Percentiles rank a stretch among this genome's conserved stretches.
phyloP scores from a whole-genome alignment of 2,113 vertebrate genomes.

The Hippocampus guttulatus region DNA sequence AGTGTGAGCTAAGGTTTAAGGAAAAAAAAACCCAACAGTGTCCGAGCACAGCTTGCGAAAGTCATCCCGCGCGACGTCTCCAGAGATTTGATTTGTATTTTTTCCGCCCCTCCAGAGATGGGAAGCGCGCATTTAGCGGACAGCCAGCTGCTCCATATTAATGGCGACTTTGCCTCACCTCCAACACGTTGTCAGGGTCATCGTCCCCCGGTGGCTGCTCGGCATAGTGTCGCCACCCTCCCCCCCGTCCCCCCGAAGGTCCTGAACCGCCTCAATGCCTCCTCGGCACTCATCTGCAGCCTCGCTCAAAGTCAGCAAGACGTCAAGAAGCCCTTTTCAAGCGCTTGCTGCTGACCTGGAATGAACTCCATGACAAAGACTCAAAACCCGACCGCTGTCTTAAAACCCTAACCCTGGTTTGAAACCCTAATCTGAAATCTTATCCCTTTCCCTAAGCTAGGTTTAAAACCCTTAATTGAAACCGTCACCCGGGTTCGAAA shows the following conservation, averaged over 20 bases:
- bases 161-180: slow-evolving; percentile 75
- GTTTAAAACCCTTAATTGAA: no score
- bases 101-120: slow-evolving; percentile 65
- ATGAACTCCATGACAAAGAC: neutral
- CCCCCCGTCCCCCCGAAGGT: slow-evolving; percentile 37
- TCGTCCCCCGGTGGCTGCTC: slow-evolving; percentile 68
- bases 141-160: slow-evolving; percentile 71
- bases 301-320: slow-evolving; percentile 68
- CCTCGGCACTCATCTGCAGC: slow-evolving; percentile 55
- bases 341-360: neutral
- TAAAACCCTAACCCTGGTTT: neutral
- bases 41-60: slow-evolving; percentile 70
- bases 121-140: slow-evolving; percentile 68
- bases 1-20: slow-evolving; percentile 26
- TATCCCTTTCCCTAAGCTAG: no score
- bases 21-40: slow-evolving; percentile 38
- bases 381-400: neutral
- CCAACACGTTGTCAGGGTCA: slow-evolving; percentile 75
- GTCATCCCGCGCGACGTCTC: slow-evolving; percentile 63
- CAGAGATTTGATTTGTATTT: slow-evolving; percentile 53
- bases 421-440: no score
- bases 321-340: neutral
- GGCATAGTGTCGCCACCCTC: slow-evolving; percentile 50
- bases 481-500: no score
- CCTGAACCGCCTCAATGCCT: slow-evolving; percentile 37